These are phyloP conservation scores for Porites rus DNA, from an alignment of 92 coral and sea anemone species.

Conservation along the genomic window DNA sequence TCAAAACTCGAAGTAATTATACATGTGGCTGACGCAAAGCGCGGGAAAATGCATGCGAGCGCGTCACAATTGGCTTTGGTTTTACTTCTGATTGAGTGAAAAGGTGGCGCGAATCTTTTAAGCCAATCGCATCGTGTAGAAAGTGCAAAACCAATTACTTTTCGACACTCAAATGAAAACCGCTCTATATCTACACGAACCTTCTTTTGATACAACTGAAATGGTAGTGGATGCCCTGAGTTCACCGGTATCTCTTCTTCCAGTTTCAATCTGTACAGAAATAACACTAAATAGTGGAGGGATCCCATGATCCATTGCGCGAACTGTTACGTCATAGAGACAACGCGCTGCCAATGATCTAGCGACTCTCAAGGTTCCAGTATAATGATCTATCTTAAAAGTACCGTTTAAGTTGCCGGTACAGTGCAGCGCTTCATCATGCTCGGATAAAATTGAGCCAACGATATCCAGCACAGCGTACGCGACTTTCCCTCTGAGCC, in stretches of 20 bases:
- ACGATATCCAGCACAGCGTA: conserved; percentile 26
- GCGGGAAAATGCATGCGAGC: too few species aligned
- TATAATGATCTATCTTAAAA: conserved; percentile 55
- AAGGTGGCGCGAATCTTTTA: too few species aligned
- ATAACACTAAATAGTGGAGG: conserved; percentile 59
- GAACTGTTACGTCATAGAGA: conserved; percentile 58
- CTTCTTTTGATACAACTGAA: conserved; percentile 52
- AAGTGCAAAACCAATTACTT: too few species aligned
- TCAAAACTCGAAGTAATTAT: too few species aligned
- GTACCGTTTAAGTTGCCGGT: conserved; percentile 41
- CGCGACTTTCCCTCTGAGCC: conserved; percentile 44
- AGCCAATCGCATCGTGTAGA: too few species aligned
- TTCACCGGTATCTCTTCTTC: conserved; percentile 34
- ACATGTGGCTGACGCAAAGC: too few species aligned
- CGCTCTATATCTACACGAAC: conserved; percentile 41
- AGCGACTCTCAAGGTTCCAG: conserved; percentile 55
- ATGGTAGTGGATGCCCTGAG: conserved; percentile 22
- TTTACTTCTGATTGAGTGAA: too few species aligned
- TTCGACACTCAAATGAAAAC: too few species aligned
- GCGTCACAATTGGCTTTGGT: too few species aligned
- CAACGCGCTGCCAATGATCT: conserved; percentile 60
- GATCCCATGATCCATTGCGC: conserved; percentile 68
- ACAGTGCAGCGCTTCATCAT: conserved; percentile 29
- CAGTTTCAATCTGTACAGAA: conserved; percentile 43
- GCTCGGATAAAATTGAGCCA: conserved; percentile 9